Base-by-base conservation (phyloP, 2,113 vertebrate species). In the Cyprinodon brontotheroides region DNA sequence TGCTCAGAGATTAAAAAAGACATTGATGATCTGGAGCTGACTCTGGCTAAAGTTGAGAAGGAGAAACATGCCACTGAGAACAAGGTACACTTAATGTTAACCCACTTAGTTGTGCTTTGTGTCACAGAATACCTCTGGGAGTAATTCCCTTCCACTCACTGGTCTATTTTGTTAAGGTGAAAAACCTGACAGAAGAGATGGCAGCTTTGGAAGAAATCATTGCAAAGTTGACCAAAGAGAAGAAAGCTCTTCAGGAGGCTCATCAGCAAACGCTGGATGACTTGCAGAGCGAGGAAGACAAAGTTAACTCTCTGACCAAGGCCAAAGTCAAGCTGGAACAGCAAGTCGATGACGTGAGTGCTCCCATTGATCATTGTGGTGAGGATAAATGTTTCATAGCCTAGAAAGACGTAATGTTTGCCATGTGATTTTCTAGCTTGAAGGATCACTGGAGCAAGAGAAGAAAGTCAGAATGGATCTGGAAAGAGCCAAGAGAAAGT, bases 361-460 rank as follows among this genome's bases (percentile, higher is more conserved):
- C 17, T 57, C 7, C 6, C 17, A n/a, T 20, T 57, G 2, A 75
- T 70, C 0, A 65, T 8, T 65, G 4, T 2, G 0, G 0, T 36
- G 43, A 70, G 64, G 61, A 50, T 11, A 3, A 48, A 67, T 48
- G 45, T 22, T 29, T 29, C 2, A 72, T 41, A 48, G 17, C 3
- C 50, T n/a, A n/a, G 50, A 57, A 9, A 37, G 20, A 83, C 6
- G 7, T 57, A 3, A n/a, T 57, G 50, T n/a, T 1, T 7, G 5
- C 40, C 2, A 1, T 50, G 20, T 68, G 29, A 29, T 0, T 3
- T 0, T 74, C 70, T 66, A 96, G 96, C 88, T 95, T 72, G 95
- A 97, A 90, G 95, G 89, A 59, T 95, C 95, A 13, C 80, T 97
- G n/a, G 96, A 98, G 79, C 95, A 96, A 78, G 96, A 97, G 85